Base-by-base conservation (phyloP, 2,797 vertebrate species). In the Girardinus metallicus region DNA sequence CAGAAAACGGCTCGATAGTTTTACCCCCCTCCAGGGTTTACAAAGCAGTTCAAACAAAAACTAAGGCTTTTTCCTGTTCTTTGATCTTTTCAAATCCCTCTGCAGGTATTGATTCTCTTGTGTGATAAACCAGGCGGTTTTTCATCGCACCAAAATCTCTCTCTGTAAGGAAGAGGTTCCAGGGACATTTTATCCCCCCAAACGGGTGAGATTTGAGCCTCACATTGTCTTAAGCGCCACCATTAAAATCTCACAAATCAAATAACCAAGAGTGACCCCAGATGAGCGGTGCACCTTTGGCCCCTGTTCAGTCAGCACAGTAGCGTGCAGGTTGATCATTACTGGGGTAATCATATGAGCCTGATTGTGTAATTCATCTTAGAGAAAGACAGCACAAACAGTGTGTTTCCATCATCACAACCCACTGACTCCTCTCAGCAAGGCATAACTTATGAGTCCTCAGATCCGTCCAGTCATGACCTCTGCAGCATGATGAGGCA, bases 321-420 rank as follows among this genome's bases (percentile, higher is more conserved):
- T n/a, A 72, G 76, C 2, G 49, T 82, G 81, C 91, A 77, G 89
- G 87, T 26, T 41, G 81, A 51, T 90, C 87, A 90, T 94, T 91
- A 93, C 85, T 46, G 18, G 41, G 34, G 51, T 91, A 91, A 93
- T 93, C 83, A 76, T 57, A 86, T 74, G 74, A 84, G 77, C 44
- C 79, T 80, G 83, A 91, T 86, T 79, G 81, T 64, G 80, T 87
- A 82, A 93, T 90, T 91, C 78, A 88, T 92, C 81, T 82, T 29
- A 5, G 11, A 73, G 80, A 31, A 70, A 78, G 77, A 79, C 80
- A 74, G n/a, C 68, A 74, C 1, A 51, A 81, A 36, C 79, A 83
- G 81, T 77, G 85, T 80, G 75, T 89, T 86, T 91, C 89, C 88
- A 85, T 90, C 89, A 85, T 89, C 76, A 64, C 87, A 86, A 51